phyloP scores from a whole-genome alignment of 2,113 vertebrate species.

The Oostethus manadensis region DNA sequence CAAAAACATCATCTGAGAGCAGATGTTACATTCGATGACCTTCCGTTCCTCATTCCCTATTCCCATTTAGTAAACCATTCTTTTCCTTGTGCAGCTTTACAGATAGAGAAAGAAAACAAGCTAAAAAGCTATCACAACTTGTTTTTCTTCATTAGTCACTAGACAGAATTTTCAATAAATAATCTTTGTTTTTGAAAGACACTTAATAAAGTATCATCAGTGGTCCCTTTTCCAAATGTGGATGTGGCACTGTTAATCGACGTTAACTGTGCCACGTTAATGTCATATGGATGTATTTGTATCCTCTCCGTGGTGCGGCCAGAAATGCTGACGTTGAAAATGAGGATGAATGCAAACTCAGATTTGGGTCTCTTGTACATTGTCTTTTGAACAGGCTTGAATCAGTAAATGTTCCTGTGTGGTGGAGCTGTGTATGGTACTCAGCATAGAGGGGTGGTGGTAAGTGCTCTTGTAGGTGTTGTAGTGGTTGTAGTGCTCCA shows the following conservation, averaged over 20 bases:
- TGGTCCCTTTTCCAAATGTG: conserved; percentile 76
- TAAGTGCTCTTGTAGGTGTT: conserved; percentile 97
- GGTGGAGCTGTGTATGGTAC: conserved; percentile 95
- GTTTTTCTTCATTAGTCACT: conserved; percentile 94
- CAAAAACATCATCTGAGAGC: conserved; percentile 10
- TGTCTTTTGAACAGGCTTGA: conserved; percentile 78
- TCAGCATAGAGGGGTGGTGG: conserved; percentile 92
- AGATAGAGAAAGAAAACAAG: conserved; percentile 76
- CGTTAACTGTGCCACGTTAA: conserved; percentile 44
- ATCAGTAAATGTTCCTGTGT: conserved; percentile 97
- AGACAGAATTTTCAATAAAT: conserved; percentile 97
- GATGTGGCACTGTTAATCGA: conserved; percentile 37
- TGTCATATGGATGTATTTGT: conserved; percentile 38
- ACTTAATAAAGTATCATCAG: conserved; percentile 95
- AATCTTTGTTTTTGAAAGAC: conserved; percentile 98
- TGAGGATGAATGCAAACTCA: conserved; percentile 75
- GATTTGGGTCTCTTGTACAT: conserved; percentile 79
- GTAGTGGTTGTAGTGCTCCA: conserved; percentile 98
- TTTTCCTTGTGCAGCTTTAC: conserved; percentile 62
- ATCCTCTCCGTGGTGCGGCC: conserved; percentile 44
- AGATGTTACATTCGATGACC: conserved; percentile 5
- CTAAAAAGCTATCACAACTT: conserved; percentile 87
- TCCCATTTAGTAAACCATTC: conserved; percentile 57
- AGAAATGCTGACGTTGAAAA: conserved; percentile 42
- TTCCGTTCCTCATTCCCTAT: conserved; percentile 17